These are phyloP conservation scores for Falcaria lacertinaria DNA, from an alignment of 2,888 invertebrate species.

Conservation along the genomic window DNA sequence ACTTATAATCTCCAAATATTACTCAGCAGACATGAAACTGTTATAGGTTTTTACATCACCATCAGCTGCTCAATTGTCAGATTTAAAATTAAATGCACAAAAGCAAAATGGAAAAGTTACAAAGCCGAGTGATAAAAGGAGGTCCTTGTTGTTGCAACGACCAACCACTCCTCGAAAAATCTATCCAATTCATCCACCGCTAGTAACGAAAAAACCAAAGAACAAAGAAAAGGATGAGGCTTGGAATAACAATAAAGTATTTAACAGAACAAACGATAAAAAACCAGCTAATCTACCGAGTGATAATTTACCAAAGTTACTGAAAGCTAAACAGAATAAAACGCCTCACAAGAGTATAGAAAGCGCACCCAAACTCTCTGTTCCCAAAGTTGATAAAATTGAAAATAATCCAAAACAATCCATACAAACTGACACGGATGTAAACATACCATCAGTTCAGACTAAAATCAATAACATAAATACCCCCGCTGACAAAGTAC, in stretches of 20 bases:
- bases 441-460: background rate
- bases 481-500: too few species aligned
- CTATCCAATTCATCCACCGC: background rate
- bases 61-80: background rate
- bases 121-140: background rate
- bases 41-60: background rate
- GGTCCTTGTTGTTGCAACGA: background rate
- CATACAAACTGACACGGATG: background rate
- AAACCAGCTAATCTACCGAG: background rate
- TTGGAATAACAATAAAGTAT: background rate
- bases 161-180: background rate
- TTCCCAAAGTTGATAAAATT: background rate
- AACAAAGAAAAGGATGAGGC: background rate
- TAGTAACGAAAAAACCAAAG: background rate
- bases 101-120: background rate
- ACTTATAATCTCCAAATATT: too few species aligned
- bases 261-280: background rate
- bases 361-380: background rate
- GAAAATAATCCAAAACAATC: background rate
- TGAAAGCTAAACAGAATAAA: background rate
- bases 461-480: background rate
- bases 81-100: background rate
- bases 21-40: too few species aligned
- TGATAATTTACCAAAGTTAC: background rate
- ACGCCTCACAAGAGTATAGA: background rate